Conservation (phyloP, 2,888 invertebrate species). For the Catocala nupta region DNA sequence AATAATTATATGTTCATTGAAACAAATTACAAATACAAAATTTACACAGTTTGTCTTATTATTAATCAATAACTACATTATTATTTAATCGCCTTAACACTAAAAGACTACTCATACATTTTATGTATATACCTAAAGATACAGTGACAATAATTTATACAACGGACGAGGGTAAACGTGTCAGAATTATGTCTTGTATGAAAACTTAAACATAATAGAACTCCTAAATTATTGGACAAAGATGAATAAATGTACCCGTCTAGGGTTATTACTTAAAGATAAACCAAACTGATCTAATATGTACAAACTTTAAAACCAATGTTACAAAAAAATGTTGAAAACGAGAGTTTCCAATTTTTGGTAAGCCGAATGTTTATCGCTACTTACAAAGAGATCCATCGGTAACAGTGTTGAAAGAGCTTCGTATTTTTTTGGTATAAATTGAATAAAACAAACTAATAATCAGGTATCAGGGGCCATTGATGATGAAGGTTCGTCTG, state of each 20-base stretch:
- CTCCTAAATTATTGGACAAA: constrained; percentile 75
- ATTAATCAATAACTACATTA: constrained; percentile 81
- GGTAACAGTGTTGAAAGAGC: constrained; percentile 84
- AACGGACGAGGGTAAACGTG: constrained; percentile 74
- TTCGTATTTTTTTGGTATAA: constrained; percentile 85
- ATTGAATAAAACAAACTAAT: constrained; percentile 78
- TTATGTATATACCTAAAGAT: constrained; percentile 84
- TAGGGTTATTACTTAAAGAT: constrained; percentile 65
- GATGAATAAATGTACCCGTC: constrained; percentile 70
- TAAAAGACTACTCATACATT: constrained; percentile 85
- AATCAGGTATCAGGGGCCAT: constrained; percentile 79
- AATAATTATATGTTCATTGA: constrained; percentile 90
- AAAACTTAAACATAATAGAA: constrained; percentile 59
- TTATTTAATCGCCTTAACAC: constrained; percentile 86
- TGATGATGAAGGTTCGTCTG: constrained; percentile 48
- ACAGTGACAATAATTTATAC: constrained; percentile 85
- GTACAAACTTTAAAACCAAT: constrained; percentile 79
- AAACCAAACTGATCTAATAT: constrained; percentile 75
- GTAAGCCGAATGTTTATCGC: constrained; percentile 77
- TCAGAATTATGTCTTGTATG: constrained; percentile 52
- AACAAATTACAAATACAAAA: constrained; percentile 92
- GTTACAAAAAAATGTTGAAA: constrained; percentile 67
- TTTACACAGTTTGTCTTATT: constrained; percentile 89
- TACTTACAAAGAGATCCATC: constrained; percentile 83
- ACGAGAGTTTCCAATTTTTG: constrained; percentile 76